Conservation (phyloP, 2,113 vertebrate genomes). For the Oreochromis tanganicae region DNA sequence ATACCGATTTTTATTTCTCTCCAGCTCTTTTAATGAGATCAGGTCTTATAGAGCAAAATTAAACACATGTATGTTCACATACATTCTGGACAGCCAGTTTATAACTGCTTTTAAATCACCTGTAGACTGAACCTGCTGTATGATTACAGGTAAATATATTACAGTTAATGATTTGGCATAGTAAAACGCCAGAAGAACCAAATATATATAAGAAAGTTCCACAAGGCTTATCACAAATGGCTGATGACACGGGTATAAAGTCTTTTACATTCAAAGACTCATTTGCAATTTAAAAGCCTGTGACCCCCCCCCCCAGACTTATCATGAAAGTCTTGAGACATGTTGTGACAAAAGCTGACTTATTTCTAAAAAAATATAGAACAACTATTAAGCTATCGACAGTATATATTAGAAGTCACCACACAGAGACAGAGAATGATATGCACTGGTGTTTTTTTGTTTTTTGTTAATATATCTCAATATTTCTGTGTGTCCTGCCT, state of each 20-base stretch:
- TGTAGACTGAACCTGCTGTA: neutral
- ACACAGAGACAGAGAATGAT: neutral
- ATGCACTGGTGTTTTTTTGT: neutral
- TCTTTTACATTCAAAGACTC: neutral
- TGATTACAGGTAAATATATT: neutral
- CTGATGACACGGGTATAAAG: neutral
- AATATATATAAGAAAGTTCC: neutral
- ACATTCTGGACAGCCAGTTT: neutral
- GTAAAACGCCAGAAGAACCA: neutral
- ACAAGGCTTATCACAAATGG: neutral
- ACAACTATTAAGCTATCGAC: neutral
- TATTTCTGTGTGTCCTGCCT: neutral
- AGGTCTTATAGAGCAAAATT: neutral
- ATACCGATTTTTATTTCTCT: accelerated
- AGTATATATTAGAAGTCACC: neutral
- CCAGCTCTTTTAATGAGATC: neutral
- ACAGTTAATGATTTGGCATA: neutral
- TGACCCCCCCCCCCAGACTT: neutral
- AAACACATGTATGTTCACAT: neutral
- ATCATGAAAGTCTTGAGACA: neutral
- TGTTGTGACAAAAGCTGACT: neutral
- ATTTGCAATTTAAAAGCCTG: neutral
- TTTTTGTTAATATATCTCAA: neutral
- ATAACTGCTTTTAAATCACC: neutral
- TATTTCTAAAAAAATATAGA: neutral